These are phyloP conservation scores for Chrysina gloriosa DNA, from an alignment of 2,888 invertebrate genomes.

Conservation along the genomic window DNA sequence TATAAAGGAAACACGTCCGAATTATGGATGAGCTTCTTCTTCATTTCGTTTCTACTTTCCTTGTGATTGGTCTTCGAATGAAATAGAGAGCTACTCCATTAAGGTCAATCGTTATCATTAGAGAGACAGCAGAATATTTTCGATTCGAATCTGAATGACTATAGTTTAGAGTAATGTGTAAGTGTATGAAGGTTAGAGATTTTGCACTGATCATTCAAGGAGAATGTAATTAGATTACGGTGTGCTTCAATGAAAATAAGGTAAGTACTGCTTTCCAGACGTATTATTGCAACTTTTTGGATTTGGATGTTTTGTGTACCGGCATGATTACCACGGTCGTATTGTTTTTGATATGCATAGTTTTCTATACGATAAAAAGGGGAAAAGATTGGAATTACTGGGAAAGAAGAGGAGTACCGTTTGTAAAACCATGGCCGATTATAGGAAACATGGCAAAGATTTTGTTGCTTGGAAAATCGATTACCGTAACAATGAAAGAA, in stretches of 20 bases:
- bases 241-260: not conserved
- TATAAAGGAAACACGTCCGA: no score
- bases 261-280: not conserved
- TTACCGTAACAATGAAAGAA: constrained; percentile 55
- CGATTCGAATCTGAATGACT: no score
- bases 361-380: not conserved
- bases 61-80: no score
- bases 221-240: not conserved
- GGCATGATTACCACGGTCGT: not conserved
- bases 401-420: constrained; percentile 61
- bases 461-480: constrained; percentile 44
- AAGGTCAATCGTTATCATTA: no score
- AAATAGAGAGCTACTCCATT: no score
- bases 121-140: no score
- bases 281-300: not conserved
- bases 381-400: constrained; percentile 57
- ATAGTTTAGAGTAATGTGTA: no score
- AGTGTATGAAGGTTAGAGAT: no score
- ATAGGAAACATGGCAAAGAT: constrained; percentile 64
- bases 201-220: not conserved
- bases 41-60: no score
- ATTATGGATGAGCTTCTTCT: no score
- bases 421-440: constrained; percentile 60
- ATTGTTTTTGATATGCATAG: not conserved
- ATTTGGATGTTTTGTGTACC: not conserved